Conservation (phyloP, 2,797 vertebrate genomes). For the Poecile montanus region DNA sequence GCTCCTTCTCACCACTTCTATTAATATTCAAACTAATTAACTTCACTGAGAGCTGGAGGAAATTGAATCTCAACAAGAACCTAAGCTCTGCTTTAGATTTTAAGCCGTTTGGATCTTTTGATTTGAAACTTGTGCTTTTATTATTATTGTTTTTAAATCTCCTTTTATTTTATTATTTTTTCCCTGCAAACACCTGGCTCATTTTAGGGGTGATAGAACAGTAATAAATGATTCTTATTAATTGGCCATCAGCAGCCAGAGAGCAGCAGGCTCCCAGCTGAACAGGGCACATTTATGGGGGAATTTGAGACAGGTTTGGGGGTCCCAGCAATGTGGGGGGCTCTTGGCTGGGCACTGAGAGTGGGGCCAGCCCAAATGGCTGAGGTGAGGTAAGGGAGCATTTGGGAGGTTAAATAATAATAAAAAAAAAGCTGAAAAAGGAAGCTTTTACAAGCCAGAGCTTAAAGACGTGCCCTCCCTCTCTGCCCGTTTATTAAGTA, state of each 20-base stretch:
- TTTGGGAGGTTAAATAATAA: neutral
- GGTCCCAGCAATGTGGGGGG: neutral
- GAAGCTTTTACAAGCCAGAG: conserved; percentile 33
- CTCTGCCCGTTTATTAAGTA: conserved; percentile 35
- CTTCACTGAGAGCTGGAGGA: conserved; percentile 25
- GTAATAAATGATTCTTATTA: conserved; percentile 43
- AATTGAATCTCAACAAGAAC: conserved; percentile 43
- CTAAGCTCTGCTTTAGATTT: conserved; percentile 42
- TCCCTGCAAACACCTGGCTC: neutral
- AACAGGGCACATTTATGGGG: neutral
- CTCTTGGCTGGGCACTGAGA: neutral
- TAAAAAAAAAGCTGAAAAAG: neutral
- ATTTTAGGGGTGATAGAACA: neutral
- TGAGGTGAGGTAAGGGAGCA: neutral
- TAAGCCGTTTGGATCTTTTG: neutral
- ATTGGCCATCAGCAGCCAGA: neutral
- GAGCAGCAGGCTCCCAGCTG: conserved; percentile 5
- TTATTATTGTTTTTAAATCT: conserved; percentile 27
- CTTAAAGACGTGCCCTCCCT: neutral
- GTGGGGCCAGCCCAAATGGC: neutral
- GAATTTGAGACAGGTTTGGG: neutral
- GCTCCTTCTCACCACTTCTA: conserved; percentile 12
- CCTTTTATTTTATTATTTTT: neutral
- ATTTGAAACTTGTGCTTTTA: neutral
- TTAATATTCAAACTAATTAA: conserved; percentile 53